Evolutionary conservation across 1,140 invertebrate species (phyloP), one percentile per base, ranked within the genome.

Genomic region (Drosophila murphyi): DNA sequence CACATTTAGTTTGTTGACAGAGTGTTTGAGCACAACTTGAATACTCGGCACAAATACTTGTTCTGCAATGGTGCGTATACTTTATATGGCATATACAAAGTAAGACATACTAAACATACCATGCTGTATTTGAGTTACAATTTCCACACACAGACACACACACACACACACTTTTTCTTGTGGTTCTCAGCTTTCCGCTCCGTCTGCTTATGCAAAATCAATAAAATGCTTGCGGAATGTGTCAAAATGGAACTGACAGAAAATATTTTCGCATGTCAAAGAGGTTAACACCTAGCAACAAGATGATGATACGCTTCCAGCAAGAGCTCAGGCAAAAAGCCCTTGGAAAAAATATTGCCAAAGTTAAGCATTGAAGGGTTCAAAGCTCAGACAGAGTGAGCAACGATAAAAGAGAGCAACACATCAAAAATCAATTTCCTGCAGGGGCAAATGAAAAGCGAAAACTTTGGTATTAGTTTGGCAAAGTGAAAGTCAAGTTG

Each of bases 401-500:
- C 43, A 59, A 34, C 41, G 43, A 4, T 48, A 48, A 56, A 39
- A 43, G 31, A 31, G 39, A 50, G 61, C 34, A 69, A 51, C 52
- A 56, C 80, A 89, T 88, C 80, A 80, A 71, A 87, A 87, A 87
- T 87, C 83, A 89, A 87, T 87, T 87, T 87, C 83, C 80, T 83
- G 72, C 71, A 78, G 67, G 60, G 67, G 57, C 72, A 71, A 88
- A 87, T 83, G 76, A 82, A 78, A 72, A 76, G 80, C 63, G 76
- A 82, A 88, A 87, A 89, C 80, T 87, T 87, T 87, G 71, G 54
- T 72, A 76, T 76, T 76, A 71, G 68, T 72, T 65, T 65, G 59
- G 12, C 31, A 82, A 87, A 88, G 83, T 87, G 78, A 80, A 76
- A 87, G 72, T 81, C 72, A 88, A 80, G 72, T 32, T 70, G 34